Evolutionary conservation across 2,113 vertebrate species (phyloP), one percentile per base, ranked within the genome.

Genomic region (Petromus typicus): DNA sequence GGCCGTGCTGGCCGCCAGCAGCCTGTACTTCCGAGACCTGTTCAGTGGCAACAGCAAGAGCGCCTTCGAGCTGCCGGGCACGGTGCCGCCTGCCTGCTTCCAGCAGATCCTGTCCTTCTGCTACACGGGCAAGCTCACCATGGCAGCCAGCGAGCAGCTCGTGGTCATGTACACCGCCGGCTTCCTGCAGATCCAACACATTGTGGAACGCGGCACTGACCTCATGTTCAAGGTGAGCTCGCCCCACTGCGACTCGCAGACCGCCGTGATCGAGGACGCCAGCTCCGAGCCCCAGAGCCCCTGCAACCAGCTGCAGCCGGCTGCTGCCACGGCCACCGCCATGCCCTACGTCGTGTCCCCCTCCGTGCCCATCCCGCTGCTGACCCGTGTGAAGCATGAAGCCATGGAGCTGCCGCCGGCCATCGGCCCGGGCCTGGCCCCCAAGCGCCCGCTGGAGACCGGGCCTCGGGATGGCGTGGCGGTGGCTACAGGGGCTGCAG

Each of bases 141-240:
- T 99, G 99, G 99, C 99, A 0, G 99, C 99, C 57, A 99, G 99
- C 69, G 99, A 99, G 98, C 99, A 99, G 99, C 99, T 99, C 64
- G 99, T 99, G 98, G 99, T 99, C 97, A 99, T 99, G 99, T 99
- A 99, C 99, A 99, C 99, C 2, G 99, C 99, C 0, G 99, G 99
- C 92, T 99, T 99, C 98, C 99, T 99, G 97, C 99, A 99, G 98
- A 99, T 99, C 98, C 99, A 99, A 98, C 99, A 99, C 98, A 99
- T 99, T 64, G 99, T 99, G 95, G 99, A 99, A 98, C 98, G 99
- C 27, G 99, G 99, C 78, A 99, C 99, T 71, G 99, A 99, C 98
- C 99, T 99, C 95, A 99, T 99, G 99, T 99, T 99, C 98, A 99
- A 99, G 98, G 99, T 99, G 80, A 99, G 99, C 98, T 99, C 99